phyloP scores from a whole-genome alignment of 2,113 vertebrate species.

The Engystomops pustulosus region DNA sequence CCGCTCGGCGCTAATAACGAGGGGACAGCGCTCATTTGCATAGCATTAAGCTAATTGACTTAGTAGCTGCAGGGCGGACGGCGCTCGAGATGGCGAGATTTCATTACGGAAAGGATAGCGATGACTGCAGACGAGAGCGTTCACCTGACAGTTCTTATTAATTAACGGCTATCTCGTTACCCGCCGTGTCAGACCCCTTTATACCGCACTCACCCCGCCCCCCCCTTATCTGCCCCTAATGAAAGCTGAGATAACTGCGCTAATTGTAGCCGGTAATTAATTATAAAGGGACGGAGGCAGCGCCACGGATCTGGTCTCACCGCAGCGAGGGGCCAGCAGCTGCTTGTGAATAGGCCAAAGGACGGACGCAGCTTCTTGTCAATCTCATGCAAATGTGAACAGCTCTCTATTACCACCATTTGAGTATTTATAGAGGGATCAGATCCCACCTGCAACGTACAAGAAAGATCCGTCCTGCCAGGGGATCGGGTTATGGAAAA shows the following conservation, averaged over 20 bases:
- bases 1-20: slow-evolving; percentile 84
- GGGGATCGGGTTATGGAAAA: background rate
- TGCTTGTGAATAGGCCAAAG: slow-evolving; percentile 14
- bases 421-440: background rate
- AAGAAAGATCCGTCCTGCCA: slow-evolving; percentile 12
- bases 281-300: background rate
- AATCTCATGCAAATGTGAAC: slow-evolving; percentile 35
- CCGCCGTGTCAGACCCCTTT: slow-evolving; percentile 71
- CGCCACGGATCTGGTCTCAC: background rate
- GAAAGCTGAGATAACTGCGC: slow-evolving; percentile 55
- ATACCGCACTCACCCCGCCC: slow-evolving; percentile 50
- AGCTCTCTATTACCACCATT: slow-evolving; percentile 11
- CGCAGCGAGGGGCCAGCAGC: slow-evolving; percentile 8
- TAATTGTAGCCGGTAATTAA: slow-evolving; percentile 54
- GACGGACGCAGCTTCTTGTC: background rate
- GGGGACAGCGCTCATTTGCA: slow-evolving; percentile 90
- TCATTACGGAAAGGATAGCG: slow-evolving; percentile 88
- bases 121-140: slow-evolving; percentile 81
- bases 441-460: background rate
- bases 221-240: slow-evolving; percentile 28
- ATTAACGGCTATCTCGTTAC: slow-evolving; percentile 92
- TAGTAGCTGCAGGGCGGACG: slow-evolving; percentile 73
- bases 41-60: slow-evolving; percentile 98
- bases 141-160: slow-evolving; percentile 94
- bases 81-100: slow-evolving; percentile 78